Base-by-base conservation (phyloP, 2,113 vertebrate genomes). In the Phaethon lepturus region DNA sequence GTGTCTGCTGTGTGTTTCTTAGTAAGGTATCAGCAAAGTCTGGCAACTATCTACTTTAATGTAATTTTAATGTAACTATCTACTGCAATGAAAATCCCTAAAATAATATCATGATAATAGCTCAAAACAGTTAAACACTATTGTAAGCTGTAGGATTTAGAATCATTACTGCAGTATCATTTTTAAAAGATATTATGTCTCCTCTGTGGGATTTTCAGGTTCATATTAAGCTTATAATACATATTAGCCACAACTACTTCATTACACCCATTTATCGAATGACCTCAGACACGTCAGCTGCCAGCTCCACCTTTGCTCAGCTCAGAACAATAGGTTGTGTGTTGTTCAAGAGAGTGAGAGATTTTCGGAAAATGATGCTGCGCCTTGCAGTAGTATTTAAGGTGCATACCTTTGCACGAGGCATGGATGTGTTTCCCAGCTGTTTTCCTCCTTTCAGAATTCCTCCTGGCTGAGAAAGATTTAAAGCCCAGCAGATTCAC, bases 271-370 rank as follows among this genome's bases (percentile, higher is more conserved):
- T 97, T 96, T 87, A 63, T 67, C 7, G 79, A 84, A 90, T 91
- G 95, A 97, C 96, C 96, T 96, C 92, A 97, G 83, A 97, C 96
- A 91, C 45, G 11, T 95, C 86, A 86, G 96, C 96, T 97, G 97
- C 97, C 97, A 98, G 94, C 92, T 97, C 83, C 96, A 97, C 96
- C 97, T 97, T 97, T 49, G 53, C 92, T 95, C 85, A 88, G 81
- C 84, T 83, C 83, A 47, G 94, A 97, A 94, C 91, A 95, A 93
- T 90, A 82, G 95, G n/a, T 33, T 76, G 83, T 84, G 53, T 78
- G 89, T 98, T 96, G 96, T 96, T 98, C 96, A 93, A 98, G 93
- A 93, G 96, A 98, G 96, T 95, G 97, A 97, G 96, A 98, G 96
- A 93, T 95, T 95, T 95, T 74, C 94, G 81, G 93, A 83, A 93